phyloP scores from a whole-genome alignment of 2,113 vertebrate genomes.

The Eulemur rufifrons region DNA sequence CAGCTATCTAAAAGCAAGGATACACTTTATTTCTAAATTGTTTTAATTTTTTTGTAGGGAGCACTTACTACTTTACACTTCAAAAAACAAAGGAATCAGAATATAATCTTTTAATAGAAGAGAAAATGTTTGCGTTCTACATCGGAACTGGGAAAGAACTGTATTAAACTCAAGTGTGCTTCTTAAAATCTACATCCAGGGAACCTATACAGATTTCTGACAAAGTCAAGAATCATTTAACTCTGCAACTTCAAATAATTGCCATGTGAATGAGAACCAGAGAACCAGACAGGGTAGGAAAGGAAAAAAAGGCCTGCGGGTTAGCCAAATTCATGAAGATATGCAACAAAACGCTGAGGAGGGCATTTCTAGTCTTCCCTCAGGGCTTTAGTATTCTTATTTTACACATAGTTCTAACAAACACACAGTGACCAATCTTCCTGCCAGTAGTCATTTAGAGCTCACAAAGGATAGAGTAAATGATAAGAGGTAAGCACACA shows the following conservation, averaged over 20 bases:
- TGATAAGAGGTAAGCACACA: accelerated
- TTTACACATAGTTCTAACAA: not conserved
- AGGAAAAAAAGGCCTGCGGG: accelerated
- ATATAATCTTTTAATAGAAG: not conserved
- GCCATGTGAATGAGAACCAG: not conserved
- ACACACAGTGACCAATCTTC: accelerated
- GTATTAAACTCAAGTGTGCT: not conserved
- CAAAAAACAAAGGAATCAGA: not conserved
- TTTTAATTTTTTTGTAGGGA: not conserved
- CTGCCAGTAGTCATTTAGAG: accelerated
- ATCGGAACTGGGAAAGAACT: not conserved
- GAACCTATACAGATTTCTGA: not conserved
- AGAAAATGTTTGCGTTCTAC: not conserved
- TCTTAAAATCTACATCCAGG: not conserved
- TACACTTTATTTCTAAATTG: not conserved
- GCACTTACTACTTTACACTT: not conserved
- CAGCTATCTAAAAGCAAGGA: not conserved
- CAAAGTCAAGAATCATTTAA: not conserved
- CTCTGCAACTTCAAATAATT: not conserved
- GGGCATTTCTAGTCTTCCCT: not conserved
- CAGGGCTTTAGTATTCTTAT: accelerated
- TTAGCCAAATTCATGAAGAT: not conserved
- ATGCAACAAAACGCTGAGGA: accelerated
- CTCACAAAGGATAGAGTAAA: not conserved
- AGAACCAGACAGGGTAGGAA: not conserved